A percentile compares a stretch with the other conserved stretches of the same genome.
phyloP scores from a whole-genome alignment of 1,140 invertebrate genomes.

The Tenebrio molitor region DNA sequence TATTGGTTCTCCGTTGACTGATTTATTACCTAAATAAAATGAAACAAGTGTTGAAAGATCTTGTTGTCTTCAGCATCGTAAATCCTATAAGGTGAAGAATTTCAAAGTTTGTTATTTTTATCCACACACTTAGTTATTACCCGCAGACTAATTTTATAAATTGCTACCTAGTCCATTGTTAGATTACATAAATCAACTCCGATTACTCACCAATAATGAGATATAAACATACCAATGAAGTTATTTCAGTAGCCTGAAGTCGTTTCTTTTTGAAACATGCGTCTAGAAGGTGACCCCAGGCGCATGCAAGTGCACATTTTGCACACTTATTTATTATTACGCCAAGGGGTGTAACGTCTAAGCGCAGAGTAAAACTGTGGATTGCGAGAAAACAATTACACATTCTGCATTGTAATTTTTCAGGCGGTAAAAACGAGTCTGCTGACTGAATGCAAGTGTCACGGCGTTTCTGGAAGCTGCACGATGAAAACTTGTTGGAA shows the following conservation, averaged over 20 bases:
- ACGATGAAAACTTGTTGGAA: constrained; percentile 96
- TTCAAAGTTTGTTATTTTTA: constrained; percentile 15
- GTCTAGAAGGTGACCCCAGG: neutral
- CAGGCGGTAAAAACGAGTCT: constrained; percentile 88
- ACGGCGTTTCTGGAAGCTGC: constrained; percentile 96
- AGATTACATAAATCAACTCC: constrained; percentile 41
- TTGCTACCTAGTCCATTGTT: constrained; percentile 28
- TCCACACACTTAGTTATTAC: constrained; percentile 19
- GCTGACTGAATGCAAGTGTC: constrained; percentile 93
- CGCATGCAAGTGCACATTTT: neutral
- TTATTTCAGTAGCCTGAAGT: constrained; percentile 30
- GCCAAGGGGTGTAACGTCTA: neutral
- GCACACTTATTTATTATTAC: constrained; percentile 15
- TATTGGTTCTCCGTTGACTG: too few relatives aligned
- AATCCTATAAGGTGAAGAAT: constrained; percentile 8
- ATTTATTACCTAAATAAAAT: too few relatives aligned
- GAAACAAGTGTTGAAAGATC: neutral
- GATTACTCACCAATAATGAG: constrained; percentile 40
- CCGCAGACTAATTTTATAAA: constrained; percentile 41
- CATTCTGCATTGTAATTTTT: constrained; percentile 59
- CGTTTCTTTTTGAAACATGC: constrained; percentile 1
- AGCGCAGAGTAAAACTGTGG: constrained; percentile 5
- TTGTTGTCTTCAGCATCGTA: neutral
- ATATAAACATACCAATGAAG: constrained; percentile 38
- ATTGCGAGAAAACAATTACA: constrained; percentile 6